Base-by-base conservation (phyloP, 2,113 vertebrate genomes). In the Myotis davidii region DNA sequence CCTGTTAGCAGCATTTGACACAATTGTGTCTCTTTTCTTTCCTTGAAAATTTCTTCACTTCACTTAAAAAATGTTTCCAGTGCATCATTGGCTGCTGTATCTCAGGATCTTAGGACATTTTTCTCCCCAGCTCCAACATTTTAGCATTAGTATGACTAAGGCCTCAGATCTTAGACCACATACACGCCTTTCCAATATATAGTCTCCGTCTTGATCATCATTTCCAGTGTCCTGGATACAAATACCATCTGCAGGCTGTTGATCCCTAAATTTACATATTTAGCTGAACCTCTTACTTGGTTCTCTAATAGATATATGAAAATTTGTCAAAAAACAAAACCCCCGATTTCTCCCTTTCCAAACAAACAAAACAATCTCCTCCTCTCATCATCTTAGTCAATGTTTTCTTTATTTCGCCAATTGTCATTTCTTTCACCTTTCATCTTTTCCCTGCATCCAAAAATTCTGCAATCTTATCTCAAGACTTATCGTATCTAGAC, bases 1-100 rank as follows among this genome's bases (percentile, higher is more conserved):
- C 3, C 73, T 88, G 32, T 77, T 82, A 50, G 72, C 32, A 88
- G 17, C 14, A 29, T 50, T 17, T 72, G 52, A 69, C 48, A 85
- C 29, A 29, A 27, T 2, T 21, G 2, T 32, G 4, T 42, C 32
- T 69, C 21, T 61, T 52, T 10, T 72, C 21, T 34, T 83, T 29
- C 42, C 29, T 73, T 85, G 64, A 90, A 65, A 81, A 64, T 23
- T 23, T 83, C 54, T 92, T 74, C 72, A 50, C 29, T 61, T n/a
- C 14, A 90, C n/a, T 64, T 87, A 61, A 3, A 45, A 32, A 1
- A 27, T 45, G 72, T 48, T 29, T 27, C 20, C 16, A 0, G 1
- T 74, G 4, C 0, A 12, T 54, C 32, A 7, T 1, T 11, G 3
- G 9, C 17, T 42, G 18, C 5, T 85, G 4, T 23, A 9, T n/a